Conservation (phyloP, 2,113 vertebrate species). For the Cyanistes caeruleus region DNA sequence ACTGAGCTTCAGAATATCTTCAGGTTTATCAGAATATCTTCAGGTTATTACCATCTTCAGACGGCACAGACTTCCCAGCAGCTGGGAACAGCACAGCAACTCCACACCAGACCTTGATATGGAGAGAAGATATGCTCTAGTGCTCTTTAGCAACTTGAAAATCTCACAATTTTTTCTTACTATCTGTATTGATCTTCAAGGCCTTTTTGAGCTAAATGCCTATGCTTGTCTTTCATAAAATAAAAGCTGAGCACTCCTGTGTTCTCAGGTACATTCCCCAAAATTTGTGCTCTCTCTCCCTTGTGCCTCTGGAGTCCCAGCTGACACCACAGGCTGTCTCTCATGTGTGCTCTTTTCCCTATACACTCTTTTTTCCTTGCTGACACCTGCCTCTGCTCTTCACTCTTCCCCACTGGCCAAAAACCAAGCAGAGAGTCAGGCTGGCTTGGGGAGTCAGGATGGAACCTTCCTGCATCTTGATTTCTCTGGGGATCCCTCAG, state of each 20-base stretch:
- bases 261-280: not conserved
- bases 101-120: accelerated
- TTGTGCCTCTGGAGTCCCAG: not conserved
- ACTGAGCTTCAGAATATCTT: not conserved
- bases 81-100: not conserved
- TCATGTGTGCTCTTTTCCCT: not conserved
- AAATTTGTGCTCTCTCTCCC: not conserved
- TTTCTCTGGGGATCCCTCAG: not conserved
- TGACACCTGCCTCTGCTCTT: not conserved
- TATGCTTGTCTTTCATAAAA: not conserved
- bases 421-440: not conserved
- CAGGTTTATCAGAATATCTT: not conserved
- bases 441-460: not conserved
- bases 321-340: not conserved
- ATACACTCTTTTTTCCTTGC: not conserved
- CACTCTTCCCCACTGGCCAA: not conserved
- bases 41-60: not conserved
- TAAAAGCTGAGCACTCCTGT: not conserved
- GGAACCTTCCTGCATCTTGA: not conserved
- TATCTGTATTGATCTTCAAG: not conserved
- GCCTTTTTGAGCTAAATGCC: not conserved
- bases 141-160: not conserved
- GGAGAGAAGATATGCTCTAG: not conserved
- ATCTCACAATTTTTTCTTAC: not conserved
- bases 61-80: not conserved